Base-by-base conservation (phyloP, 1,140 invertebrate genomes). In the Chymomyza costata region DNA sequence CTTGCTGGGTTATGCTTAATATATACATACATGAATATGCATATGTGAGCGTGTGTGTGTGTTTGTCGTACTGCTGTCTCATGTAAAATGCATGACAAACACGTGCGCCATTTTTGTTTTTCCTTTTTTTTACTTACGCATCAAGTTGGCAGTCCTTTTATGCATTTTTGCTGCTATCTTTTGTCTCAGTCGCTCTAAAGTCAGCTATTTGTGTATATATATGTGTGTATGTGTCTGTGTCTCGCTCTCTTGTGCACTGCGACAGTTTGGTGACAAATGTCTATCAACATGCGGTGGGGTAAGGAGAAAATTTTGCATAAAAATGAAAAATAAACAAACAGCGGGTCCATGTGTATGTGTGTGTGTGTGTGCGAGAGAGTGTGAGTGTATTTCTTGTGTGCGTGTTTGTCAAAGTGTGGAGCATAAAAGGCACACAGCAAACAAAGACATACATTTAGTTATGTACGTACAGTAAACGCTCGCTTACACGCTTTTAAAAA, bases 251-350 rank as follows among this genome's bases (percentile, higher is more conserved):
- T 55, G 45, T 52, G 69, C 65, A n/a, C n/a, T n/a, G n/a, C n/a
- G n/a, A n/a, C n/a, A n/a, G n/a, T n/a, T n/a, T n/a, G n/a, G n/a
- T 68, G 70, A 76, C 65, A 69, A 73, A 73, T 73, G 47, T 65
- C 53, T 71, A 39, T 47, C 47, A 52, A 39, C 45, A 32, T 18
- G n/a, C 13, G 6, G 15, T 3, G 14, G 2, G 34, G 38, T 53
- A 70, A 55, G 66, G 71, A 53, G 54, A 34, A 73, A 57, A 78
- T 65, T 68, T n/a, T 78, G 54, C 73, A 67, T 68, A 67, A 57
- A 73, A 51, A 73, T 63, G 34, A 50, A 58, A 71, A 71, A 63
- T 51, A 58, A 69, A 60, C 41, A 25, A 3, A 34, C 32, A 34
- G 32, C 3, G 3, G 6, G 3, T 34, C 3, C 32, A 14, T 34